Evolutionary conservation across 2,888 invertebrate species (phyloP).

Genomic region (Hyles lineata): DNA sequence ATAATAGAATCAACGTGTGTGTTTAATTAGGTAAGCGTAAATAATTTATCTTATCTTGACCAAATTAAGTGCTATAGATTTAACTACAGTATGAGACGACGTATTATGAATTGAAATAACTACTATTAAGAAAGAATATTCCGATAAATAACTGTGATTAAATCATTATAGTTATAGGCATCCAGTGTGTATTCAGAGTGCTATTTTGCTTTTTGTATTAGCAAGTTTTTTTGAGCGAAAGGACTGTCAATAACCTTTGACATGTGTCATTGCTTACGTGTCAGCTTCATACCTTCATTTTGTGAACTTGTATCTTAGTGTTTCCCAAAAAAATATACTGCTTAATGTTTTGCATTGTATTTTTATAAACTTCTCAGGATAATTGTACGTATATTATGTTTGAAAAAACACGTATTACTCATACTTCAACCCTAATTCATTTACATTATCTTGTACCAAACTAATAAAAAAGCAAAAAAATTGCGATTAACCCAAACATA

Average conservation of each 20-base stretch:
- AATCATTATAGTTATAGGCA: neutral
- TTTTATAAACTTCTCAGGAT: neutral
- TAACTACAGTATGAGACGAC: neutral
- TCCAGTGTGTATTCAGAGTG: neutral
- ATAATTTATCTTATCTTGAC: constrained; percentile 7
- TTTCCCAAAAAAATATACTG: neutral
- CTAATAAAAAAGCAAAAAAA: neutral
- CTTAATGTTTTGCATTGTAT: neutral
- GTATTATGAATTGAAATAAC: neutral
- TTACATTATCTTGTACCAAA: constrained; percentile 8
- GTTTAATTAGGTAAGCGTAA: neutral
- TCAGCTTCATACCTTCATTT: constrained; percentile 69
- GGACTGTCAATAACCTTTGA: constrained; percentile 83
- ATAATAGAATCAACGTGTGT: neutral
- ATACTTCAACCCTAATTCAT: constrained; percentile 35
- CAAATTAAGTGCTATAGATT: neutral
- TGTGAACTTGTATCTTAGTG: constrained; percentile 48
- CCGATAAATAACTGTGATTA: neutral
- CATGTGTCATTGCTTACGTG: constrained; percentile 86
- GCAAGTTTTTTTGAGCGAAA: constrained; percentile 8
- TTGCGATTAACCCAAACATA: neutral
- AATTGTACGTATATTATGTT: neutral
- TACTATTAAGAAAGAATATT: too few species aligned
- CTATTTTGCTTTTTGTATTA: neutral
- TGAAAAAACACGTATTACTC: neutral